Conservation (phyloP, 1,140 invertebrate genomes). For the Trichonephila clavata region DNA sequence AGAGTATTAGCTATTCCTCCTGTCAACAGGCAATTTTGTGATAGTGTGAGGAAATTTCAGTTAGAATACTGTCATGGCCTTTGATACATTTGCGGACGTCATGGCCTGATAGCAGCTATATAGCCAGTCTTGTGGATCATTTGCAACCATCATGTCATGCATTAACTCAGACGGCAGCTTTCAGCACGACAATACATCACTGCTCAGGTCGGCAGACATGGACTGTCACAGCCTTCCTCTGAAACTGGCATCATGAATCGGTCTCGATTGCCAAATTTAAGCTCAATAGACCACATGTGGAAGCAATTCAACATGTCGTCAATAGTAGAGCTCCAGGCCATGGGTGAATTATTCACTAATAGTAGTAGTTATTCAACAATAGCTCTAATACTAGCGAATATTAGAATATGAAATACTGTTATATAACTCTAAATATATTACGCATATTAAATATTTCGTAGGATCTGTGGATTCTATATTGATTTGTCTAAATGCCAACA, state of each 20-base stretch:
- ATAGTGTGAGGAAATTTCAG: too few relatives aligned
- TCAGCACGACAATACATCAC: not conserved
- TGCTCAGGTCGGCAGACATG: not conserved
- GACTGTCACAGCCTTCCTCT: not conserved
- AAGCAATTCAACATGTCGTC: slow-evolving; percentile 2
- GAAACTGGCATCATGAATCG: slow-evolving; percentile 25
- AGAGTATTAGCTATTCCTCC: too few relatives aligned
- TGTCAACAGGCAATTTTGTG: too few relatives aligned
- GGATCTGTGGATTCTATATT: too few relatives aligned
- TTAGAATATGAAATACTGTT: not conserved
- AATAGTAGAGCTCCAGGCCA: not conserved
- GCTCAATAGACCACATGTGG: not conserved
- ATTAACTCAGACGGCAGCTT: not conserved
- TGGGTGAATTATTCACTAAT: too few relatives aligned
- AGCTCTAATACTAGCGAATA: not conserved
- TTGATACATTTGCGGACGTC: too few relatives aligned
- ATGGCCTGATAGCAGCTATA: too few relatives aligned
- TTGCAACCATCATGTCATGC: too few relatives aligned
- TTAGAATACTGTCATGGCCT: too few relatives aligned
- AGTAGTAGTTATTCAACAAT: too few relatives aligned
- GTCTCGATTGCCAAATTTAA: not conserved
- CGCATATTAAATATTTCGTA: not conserved
- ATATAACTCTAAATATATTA: not conserved
- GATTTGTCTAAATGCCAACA: too few relatives aligned
- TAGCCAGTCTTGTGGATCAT: too few relatives aligned